Base-by-base conservation (phyloP, 1,140 invertebrate genomes). In the Lasioglossum baleicum region DNA sequence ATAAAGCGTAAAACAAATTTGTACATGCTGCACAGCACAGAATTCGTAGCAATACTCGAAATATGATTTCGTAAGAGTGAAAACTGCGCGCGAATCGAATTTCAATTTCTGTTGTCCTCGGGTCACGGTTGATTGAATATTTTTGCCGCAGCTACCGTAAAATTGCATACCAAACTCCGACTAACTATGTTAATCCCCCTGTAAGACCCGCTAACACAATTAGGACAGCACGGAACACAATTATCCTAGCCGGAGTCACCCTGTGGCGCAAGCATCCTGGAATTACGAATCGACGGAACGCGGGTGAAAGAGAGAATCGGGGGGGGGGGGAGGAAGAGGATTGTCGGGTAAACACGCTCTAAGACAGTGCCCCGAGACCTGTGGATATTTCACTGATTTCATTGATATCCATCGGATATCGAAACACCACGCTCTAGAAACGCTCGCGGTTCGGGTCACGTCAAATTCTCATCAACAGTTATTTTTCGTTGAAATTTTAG, bases 201-300 rank as follows among this genome's bases (percentile, higher is more conserved):
- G 71, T 82, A 75, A 85, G 84, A 82, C 75, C 72, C 53, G 84
- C 74, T 85, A 85, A 85, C 79, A 60, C 83, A 82, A 85, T 85
- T 85, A 82, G 83, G 66, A 85, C 83, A 79, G 85, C 83, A 71
- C 75, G 80, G 74, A 85, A 85, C 83, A 77, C 83, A 82, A 85
- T 85, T 85, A 85, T 84, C 84, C 83, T 48, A 44, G 70, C 15
- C 74, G 78, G 75, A 85, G 67, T 75, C 71, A 82, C 66, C 83
- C 79, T 53, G 83, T 84, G 75, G 83, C 74, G 73, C 69, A 60
- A 60, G 79, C 83, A 75, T 85, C 79, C 80, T 44, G 75, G 71
- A 82, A 85, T 85, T 82, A 82, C 83, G 80, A 82, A 82, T 85
- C 74, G 67, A 81, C 78, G 82, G 78, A 65, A 67, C 40, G 71